phyloP scores from a whole-genome alignment of 1,140 invertebrate species.

The Danaus melanippus region DNA sequence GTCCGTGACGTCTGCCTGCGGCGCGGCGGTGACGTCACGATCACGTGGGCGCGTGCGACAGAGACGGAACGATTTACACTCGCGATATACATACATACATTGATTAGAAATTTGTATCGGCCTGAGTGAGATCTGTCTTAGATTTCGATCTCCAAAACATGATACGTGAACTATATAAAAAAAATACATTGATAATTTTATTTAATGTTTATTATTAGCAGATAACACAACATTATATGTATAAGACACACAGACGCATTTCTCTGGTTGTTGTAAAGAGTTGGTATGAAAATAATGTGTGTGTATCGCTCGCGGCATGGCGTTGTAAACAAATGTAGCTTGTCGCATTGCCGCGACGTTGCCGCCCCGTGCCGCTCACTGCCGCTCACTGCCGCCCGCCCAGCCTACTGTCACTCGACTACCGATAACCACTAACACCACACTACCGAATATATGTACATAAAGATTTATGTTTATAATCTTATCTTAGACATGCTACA shows the following conservation, averaged over 20 bases:
- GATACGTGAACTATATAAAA: no score
- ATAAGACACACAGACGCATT: no score
- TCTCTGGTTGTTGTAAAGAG: background rate
- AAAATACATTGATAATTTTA: no score
- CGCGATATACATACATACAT: no score
- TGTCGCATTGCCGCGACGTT: constrained; percentile 35
- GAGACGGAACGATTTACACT: constrained; percentile 23
- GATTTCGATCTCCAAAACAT: no score
- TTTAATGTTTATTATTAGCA: no score
- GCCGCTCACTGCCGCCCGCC: constrained; percentile 16
- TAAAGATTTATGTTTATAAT: no score
- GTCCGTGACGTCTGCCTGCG: constrained; percentile 44
- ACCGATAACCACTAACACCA: constrained; percentile 8
- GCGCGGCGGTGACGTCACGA: constrained; percentile 54
- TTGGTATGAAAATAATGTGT: background rate
- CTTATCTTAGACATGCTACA: no score
- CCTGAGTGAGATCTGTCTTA: no score
- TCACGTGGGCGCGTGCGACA: constrained; percentile 58
- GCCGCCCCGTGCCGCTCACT: constrained; percentile 23
- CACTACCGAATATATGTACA: background rate
- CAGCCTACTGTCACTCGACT: constrained; percentile 32
- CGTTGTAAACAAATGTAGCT: constrained; percentile 51
- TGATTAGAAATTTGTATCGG: no score
- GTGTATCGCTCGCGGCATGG: constrained; percentile 2
- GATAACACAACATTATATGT: no score